Percentiles rank a stretch among this genome's conserved stretches.
Evolutionary conservation across 2,888 invertebrate species (phyloP).

Genomic region (Cactoblastis cactorum): DNA sequence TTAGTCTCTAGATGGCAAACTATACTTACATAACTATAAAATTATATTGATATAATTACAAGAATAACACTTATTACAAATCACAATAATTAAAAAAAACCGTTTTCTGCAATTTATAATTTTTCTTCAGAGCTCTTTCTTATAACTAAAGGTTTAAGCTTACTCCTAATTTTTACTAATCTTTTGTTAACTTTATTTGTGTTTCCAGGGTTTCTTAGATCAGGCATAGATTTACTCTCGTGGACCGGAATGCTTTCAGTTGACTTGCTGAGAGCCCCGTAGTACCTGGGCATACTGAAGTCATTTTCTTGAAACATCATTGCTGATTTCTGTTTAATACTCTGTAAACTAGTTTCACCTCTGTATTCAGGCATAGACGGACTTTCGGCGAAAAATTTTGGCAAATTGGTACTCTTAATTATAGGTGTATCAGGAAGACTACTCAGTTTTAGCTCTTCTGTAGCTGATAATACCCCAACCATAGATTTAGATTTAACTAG

Average conservation of each 20-base stretch:
- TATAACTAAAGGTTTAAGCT: conserved; percentile 68
- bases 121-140: conserved; percentile 68
- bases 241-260: conserved; percentile 50
- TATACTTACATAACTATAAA: background rate
- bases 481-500: conserved; percentile 65
- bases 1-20: too few relatives aligned
- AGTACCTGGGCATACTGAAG: conserved; percentile 82
- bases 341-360: conserved; percentile 64
- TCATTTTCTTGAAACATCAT: conserved; percentile 71
- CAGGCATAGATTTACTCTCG: conserved; percentile 75
- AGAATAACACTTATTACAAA: background rate
- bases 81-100: background rate
- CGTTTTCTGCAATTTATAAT: conserved; percentile 28
- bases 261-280: conserved; percentile 61
- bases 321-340: conserved; percentile 76
- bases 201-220: conserved; percentile 53
- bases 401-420: conserved; percentile 67
- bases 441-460: conserved; percentile 56
- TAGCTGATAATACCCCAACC: conserved; percentile 52
- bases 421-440: conserved; percentile 71
- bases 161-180: conserved; percentile 63
- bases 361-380: conserved; percentile 62
- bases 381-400: conserved; percentile 67
- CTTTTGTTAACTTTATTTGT: conserved; percentile 64
- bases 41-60: background rate